Conservation (phyloP, 2,797 vertebrate species). For the Natrix natrix region DNA sequence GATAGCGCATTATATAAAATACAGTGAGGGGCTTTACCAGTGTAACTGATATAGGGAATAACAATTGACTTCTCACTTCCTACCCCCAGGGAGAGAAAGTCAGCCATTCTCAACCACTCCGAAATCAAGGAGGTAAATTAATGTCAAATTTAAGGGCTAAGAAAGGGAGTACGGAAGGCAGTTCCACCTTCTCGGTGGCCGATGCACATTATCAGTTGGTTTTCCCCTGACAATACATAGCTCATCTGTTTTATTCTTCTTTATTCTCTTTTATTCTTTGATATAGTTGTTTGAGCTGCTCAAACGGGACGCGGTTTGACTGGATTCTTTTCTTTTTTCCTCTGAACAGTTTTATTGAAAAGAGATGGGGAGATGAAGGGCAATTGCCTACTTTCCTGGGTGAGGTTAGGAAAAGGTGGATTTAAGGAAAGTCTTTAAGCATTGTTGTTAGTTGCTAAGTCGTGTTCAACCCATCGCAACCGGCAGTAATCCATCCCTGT, state of each 20-base stretch:
- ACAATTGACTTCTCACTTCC: conserved; percentile 81
- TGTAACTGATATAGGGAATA: conserved; percentile 85
- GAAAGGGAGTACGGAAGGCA: conserved; percentile 69
- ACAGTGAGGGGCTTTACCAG: conserved; percentile 79
- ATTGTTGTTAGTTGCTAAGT: too few relatives aligned
- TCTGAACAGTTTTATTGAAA: neutral
- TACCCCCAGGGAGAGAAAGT: conserved; percentile 65
- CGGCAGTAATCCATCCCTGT: too few relatives aligned
- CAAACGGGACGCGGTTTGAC: neutral
- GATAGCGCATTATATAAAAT: conserved; percentile 87
- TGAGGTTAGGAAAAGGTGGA: neutral
- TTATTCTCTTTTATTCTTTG: neutral
- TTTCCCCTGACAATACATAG: conserved; percentile 8
- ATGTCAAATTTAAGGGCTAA: conserved; percentile 70
- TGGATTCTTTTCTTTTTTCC: too few relatives aligned
- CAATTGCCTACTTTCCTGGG: neutral
- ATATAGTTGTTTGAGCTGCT: conserved; percentile 3
- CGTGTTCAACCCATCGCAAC: too few relatives aligned
- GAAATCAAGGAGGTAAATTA: conserved; percentile 82
- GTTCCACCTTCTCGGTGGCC: conserved; percentile 49
- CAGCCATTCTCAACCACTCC: conserved; percentile 70
- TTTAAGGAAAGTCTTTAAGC: neutral
- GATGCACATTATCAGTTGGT: neutral
- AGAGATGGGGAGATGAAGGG: neutral
- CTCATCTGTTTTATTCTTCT: neutral